A percentile compares a stretch with the other conserved stretches of the same genome.
These are phyloP conservation scores for Alces alces DNA, from an alignment of 2,113 vertebrate genomes.

Conservation along the genomic window DNA sequence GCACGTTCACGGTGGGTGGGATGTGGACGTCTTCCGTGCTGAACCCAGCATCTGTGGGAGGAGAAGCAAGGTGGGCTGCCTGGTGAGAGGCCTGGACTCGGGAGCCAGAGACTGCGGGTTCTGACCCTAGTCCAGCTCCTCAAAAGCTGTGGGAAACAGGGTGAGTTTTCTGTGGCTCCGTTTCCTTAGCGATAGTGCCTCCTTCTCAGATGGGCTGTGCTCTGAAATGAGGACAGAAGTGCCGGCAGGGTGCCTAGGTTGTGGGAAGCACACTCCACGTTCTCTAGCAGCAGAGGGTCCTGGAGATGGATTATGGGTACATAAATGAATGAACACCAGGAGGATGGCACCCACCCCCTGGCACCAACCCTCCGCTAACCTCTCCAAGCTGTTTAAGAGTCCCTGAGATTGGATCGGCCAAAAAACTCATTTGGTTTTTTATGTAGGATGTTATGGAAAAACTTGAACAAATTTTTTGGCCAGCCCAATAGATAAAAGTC, in stretches of 20 bases:
- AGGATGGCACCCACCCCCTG: not conserved
- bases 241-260: accelerated
- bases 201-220: not conserved
- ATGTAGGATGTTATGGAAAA: not conserved
- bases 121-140: not conserved
- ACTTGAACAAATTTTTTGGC: not conserved
- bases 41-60: accelerated
- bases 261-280: accelerated
- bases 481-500: not conserved
- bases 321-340: accelerated
- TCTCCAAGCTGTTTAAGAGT: not conserved
- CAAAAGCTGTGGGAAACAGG: not conserved
- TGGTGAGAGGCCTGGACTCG: too few relatives aligned
- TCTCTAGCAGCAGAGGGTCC: too few relatives aligned
- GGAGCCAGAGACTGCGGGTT: not conserved
- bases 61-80: not conserved
- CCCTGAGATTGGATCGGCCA: not conserved
- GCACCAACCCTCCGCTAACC: not conserved
- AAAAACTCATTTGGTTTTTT: not conserved
- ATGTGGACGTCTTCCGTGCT: accelerated
- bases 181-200: not conserved
- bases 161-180: not conserved
- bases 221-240: not conserved
- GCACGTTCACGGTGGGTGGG: accelerated
- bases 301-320: accelerated